These are phyloP conservation scores for Hybos culiciformis DNA, from an alignment of 2,888 invertebrate species.

Conservation along the genomic window DNA sequence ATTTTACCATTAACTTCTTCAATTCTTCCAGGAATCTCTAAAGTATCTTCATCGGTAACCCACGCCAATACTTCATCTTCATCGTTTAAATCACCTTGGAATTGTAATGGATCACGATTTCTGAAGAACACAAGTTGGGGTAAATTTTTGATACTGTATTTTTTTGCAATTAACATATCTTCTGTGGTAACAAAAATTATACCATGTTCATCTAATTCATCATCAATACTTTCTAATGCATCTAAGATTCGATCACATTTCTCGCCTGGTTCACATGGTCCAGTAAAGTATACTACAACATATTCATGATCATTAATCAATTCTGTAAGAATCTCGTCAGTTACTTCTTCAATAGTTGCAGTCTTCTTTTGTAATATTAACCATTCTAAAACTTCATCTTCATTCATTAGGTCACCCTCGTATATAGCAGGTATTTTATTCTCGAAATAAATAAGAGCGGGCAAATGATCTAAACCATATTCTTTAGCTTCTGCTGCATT, in stretches of 20 bases:
- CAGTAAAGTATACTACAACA: slow-evolving; percentile 87
- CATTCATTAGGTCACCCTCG: slow-evolving; percentile 82
- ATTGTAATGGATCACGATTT: slow-evolving; percentile 77
- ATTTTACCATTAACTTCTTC: slow-evolving; percentile 84
- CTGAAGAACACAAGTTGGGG: slow-evolving; percentile 82
- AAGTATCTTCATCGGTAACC: slow-evolving; percentile 80
- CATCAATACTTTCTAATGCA: slow-evolving; percentile 82
- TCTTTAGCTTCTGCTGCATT: slow-evolving; percentile 83
- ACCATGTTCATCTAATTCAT: slow-evolving; percentile 82
- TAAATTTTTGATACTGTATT: slow-evolving; percentile 70
- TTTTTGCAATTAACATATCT: slow-evolving; percentile 65
- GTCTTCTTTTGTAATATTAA: slow-evolving; percentile 67
- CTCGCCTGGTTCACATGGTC: slow-evolving; percentile 76
- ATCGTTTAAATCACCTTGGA: slow-evolving; percentile 73
- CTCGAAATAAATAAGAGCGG: slow-evolving; percentile 69
- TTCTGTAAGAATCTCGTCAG: slow-evolving; percentile 74
- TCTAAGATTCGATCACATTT: slow-evolving; percentile 73
- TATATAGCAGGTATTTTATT: slow-evolving; percentile 82
- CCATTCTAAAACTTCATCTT: slow-evolving; percentile 85
- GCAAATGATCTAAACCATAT: slow-evolving; percentile 79
- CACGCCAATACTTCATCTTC: slow-evolving; percentile 84
- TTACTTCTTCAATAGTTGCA: slow-evolving; percentile 88
- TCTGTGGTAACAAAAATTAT: slow-evolving; percentile 90
- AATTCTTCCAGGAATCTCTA: slow-evolving; percentile 83
- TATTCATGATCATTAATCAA: slow-evolving; percentile 84